phyloP scores from a whole-genome alignment of 2,797 vertebrate genomes.

The Discoglossus pictus region DNA sequence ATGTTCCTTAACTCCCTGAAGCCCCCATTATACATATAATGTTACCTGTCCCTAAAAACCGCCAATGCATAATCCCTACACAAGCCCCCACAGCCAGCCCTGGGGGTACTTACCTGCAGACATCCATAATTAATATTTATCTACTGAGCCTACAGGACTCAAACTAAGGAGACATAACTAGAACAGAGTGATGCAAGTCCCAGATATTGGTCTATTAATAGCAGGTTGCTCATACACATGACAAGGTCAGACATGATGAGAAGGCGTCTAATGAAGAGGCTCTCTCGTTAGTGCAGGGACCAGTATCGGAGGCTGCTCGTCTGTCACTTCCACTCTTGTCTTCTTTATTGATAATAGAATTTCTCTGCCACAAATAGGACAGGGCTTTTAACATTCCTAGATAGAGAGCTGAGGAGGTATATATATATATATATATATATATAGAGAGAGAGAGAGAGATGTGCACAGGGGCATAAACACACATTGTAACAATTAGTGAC shows the following conservation, averaged over 20 bases:
- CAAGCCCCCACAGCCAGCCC: background rate
- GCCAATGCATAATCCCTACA: background rate
- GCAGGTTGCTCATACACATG: background rate
- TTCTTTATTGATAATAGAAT: background rate
- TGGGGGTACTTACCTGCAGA: background rate
- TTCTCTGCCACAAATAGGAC: background rate
- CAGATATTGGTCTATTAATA: slow-evolving; percentile 19
- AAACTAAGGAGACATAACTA: slow-evolving; percentile 12
- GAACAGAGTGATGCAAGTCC: slow-evolving; percentile 23
- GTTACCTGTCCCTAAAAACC: background rate
- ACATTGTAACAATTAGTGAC: too few species aligned
- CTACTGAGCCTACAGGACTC: background rate
- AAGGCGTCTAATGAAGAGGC: background rate
- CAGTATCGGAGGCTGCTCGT: background rate
- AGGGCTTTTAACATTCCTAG: slow-evolving; percentile 1
- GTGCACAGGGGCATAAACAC: too few species aligned
- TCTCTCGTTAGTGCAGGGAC: background rate
- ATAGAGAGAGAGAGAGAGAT: too few species aligned
- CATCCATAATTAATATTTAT: slow-evolving; percentile 17
- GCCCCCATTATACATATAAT: background rate
- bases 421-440: too few species aligned
- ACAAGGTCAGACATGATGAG: slow-evolving; percentile 8
- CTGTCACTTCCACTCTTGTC: background rate
- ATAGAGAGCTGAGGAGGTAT: background rate
- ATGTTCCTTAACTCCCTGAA: too few species aligned